A percentile compares a stretch with the other conserved stretches of the same genome.
Evolutionary conservation across 2,113 vertebrate genomes (phyloP).

Genomic region (Lasiurus cinereus): DNA sequence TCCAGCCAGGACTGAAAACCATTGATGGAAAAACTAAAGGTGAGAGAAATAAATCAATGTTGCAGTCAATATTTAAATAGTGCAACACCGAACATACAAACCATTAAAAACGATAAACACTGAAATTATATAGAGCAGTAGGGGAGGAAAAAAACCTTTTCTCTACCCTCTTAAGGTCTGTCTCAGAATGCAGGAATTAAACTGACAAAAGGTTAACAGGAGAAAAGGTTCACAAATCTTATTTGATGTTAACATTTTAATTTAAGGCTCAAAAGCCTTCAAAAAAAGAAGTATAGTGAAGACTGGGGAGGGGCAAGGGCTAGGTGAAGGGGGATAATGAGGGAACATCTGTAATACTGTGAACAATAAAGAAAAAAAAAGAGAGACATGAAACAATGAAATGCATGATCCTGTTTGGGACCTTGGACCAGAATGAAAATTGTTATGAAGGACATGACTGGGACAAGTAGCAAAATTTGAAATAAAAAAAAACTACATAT

Average conservation of each 20-base stretch:
- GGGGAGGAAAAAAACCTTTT: not conserved
- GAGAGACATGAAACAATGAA: too few relatives aligned
- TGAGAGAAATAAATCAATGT: conserved; percentile 53
- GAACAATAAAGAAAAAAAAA: too few relatives aligned
- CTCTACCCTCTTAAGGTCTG: not conserved
- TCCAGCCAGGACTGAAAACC: not conserved
- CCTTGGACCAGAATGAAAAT: too few relatives aligned
- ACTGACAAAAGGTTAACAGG: not conserved
- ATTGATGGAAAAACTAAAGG: conserved; percentile 36
- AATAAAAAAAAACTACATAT: too few relatives aligned
- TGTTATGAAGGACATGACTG: too few relatives aligned
- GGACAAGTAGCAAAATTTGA: too few relatives aligned
- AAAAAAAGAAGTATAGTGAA: not conserved
- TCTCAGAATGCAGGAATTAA: not conserved
- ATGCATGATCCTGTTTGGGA: too few relatives aligned
- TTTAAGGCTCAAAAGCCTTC: not conserved
- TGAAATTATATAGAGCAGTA: not conserved
- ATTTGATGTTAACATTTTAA: conserved; percentile 25
- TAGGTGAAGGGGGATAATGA: too few relatives aligned
- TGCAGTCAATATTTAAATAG: conserved; percentile 44
- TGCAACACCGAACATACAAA: not conserved
- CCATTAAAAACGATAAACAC: not conserved
- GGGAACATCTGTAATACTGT: too few relatives aligned
- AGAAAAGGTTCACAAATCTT: not conserved
- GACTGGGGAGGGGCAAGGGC: too few relatives aligned